Evolutionary conservation across 2,113 vertebrate genomes (phyloP).

Genomic region (Leptobrachium ailaonicum): DNA sequence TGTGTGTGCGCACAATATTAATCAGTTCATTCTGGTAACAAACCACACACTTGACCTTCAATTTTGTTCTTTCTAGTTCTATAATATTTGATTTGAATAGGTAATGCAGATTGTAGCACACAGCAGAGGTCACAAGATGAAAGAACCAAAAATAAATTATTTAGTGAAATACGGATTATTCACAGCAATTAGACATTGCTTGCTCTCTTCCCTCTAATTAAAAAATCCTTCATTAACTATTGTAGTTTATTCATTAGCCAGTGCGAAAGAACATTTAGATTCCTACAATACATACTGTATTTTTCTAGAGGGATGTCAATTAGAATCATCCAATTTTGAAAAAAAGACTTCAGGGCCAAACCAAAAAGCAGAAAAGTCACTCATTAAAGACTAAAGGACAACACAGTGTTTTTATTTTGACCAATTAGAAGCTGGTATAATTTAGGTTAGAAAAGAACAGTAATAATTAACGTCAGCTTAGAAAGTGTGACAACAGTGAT

Average conservation of each 20-base stretch:
- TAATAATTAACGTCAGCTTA: too few species aligned
- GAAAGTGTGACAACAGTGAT: too few species aligned
- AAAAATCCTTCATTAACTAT: not conserved
- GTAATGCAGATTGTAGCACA: not conserved
- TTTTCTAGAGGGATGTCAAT: not conserved
- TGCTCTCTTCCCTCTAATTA: not conserved
- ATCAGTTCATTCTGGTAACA: not conserved
- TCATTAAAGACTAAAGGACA: slow-evolving; percentile 10
- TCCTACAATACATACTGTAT: not conserved
- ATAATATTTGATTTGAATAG: not conserved
- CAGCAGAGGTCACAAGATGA: not conserved
- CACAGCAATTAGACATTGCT: not conserved
- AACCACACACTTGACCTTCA: not conserved
- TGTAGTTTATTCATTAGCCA: slow-evolving; percentile 2
- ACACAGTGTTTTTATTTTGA: not conserved
- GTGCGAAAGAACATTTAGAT: slow-evolving; percentile 1
- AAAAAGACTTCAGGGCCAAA: not conserved
- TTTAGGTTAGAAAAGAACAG: too few species aligned
- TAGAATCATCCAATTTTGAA: not conserved
- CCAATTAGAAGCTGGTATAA: not conserved
- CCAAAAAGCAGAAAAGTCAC: not conserved
- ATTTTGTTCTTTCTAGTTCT: not conserved
- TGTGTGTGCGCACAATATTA: not conserved
- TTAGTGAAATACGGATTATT: slow-evolving; percentile 2
- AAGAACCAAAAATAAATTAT: slow-evolving; percentile 5